Conservation (phyloP, 1,140 invertebrate genomes). For the Macrotrachela quadricornifera region DNA sequence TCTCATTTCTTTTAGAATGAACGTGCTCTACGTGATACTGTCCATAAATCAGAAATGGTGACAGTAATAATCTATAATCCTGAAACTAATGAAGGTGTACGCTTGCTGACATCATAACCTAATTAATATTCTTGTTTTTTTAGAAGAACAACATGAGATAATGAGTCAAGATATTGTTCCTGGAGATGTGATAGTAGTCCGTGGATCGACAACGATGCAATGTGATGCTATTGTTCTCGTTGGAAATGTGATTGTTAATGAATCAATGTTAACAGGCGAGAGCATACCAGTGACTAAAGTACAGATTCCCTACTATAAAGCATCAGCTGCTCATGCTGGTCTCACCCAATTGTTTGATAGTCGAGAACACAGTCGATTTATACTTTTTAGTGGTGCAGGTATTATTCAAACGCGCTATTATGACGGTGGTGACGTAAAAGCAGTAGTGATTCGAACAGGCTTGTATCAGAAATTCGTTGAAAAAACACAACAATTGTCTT, state of each 20-base stretch:
- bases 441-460: conserved; percentile 55
- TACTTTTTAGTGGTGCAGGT: conserved; percentile 75
- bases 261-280: conserved; percentile 66
- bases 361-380: conserved; percentile 50
- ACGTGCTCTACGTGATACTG: conserved; percentile 4
- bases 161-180: conserved; percentile 41
- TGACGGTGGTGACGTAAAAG: conserved; percentile 41
- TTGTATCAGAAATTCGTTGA: too few relatives aligned
- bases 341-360: background rate
- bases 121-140: too few relatives aligned
- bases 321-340: too few relatives aligned
- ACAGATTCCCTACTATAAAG: conserved; percentile 41
- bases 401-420: conserved; percentile 83
- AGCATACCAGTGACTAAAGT: conserved; percentile 78
- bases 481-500: too few relatives aligned
- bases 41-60: background rate
- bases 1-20: background rate
- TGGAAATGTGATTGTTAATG: conserved; percentile 72
- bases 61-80: conserved; percentile 2
- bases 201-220: conserved; percentile 46
- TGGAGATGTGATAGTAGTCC: conserved; percentile 63
- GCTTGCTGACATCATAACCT: too few relatives aligned
- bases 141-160: conserved; percentile 6
- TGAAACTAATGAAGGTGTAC: background rate
- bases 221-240: conserved; percentile 69